Conservation (phyloP, 2,797 vertebrate genomes). For the Phoxinus dragarum region DNA sequence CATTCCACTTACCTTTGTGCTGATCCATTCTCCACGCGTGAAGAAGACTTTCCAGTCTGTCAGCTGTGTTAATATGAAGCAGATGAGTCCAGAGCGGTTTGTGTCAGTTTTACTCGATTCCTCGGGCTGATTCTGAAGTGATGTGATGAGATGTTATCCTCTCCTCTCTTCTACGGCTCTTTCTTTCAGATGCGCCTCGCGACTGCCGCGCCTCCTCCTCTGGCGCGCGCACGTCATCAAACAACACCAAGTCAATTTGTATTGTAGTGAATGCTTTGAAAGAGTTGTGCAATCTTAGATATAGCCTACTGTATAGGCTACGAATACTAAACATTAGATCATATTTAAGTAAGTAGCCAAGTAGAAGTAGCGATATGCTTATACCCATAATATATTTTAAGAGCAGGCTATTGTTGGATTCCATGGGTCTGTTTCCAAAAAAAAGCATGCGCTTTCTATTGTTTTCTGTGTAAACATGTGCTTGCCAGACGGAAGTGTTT, state of each 20-base stretch:
- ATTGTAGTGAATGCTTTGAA: neutral
- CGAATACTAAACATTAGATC: neutral
- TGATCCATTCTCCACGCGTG: slow-evolving; percentile 74
- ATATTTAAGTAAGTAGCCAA: neutral
- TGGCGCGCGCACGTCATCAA: slow-evolving; percentile 29
- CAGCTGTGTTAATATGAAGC: neutral
- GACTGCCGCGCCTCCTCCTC: slow-evolving; percentile 46
- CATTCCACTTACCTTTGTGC: slow-evolving; percentile 78
- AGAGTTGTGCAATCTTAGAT: neutral
- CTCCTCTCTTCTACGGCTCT: slow-evolving; percentile 3
- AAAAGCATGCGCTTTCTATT: neutral
- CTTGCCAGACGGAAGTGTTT: neutral
- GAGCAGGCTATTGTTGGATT: neutral
- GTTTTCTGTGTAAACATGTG: neutral
- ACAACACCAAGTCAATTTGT: neutral
- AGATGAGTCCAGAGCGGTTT: slow-evolving; percentile 37
- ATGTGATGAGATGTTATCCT: slow-evolving; percentile 40
- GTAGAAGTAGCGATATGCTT: neutral
- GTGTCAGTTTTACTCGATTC: slow-evolving; percentile 25
- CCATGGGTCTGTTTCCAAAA: neutral
- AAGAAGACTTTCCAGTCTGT: slow-evolving; percentile 22
- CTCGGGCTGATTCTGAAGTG: slow-evolving; percentile 17
- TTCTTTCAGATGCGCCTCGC: slow-evolving; percentile 35
- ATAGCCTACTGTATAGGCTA: too few relatives aligned
- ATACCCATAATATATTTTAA: neutral